A percentile compares a stretch with the other conserved stretches of the same genome.
phyloP scores from a whole-genome alignment of 53 echinoderm and acorn worm genomes.

The Henricia sp. region DNA sequence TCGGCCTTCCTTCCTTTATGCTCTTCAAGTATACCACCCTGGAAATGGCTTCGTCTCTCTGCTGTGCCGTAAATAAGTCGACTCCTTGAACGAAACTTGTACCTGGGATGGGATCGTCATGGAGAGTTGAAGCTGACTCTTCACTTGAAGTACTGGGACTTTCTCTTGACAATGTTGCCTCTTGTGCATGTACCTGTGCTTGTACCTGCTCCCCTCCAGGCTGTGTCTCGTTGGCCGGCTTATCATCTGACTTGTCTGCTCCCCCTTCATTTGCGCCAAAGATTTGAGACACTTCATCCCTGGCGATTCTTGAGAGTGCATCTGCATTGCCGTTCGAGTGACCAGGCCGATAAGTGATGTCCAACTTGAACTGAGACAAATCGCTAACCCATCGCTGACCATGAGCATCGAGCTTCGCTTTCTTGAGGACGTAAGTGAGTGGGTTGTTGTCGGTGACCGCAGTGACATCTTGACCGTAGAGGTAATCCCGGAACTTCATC shows the following conservation, averaged over 20 bases:
- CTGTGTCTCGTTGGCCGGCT: too few relatives aligned
- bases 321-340: conserved; percentile 51
- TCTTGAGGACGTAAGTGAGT: conserved; percentile 57
- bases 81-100: background rate
- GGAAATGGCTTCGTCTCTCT: conserved; percentile 7
- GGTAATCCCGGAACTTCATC: conserved; percentile 40
- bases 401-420: conserved; percentile 59
- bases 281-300: conserved; percentile 17
- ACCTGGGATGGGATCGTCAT: background rate
- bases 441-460: conserved; percentile 61
- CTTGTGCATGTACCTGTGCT: too few relatives aligned
- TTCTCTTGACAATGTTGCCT: too few relatives aligned
- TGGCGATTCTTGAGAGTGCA: conserved; percentile 48
- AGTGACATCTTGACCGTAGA: conserved; percentile 49
- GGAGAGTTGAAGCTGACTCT: background rate
- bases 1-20: background rate
- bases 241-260: background rate
- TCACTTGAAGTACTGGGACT: background rate
- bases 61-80: background rate
- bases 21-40: conserved; percentile 13
- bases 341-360: conserved; percentile 52
- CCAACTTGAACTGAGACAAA: conserved; percentile 45
- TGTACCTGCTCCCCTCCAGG: too few relatives aligned
- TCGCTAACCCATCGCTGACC: conserved; percentile 63
- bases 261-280: background rate